A percentile compares a stretch with the other conserved stretches of the same genome.
These are phyloP conservation scores for Stichodactyla helianthus DNA, from an alignment of 64 coral and sea anemone genomes.

Conservation along the genomic window DNA sequence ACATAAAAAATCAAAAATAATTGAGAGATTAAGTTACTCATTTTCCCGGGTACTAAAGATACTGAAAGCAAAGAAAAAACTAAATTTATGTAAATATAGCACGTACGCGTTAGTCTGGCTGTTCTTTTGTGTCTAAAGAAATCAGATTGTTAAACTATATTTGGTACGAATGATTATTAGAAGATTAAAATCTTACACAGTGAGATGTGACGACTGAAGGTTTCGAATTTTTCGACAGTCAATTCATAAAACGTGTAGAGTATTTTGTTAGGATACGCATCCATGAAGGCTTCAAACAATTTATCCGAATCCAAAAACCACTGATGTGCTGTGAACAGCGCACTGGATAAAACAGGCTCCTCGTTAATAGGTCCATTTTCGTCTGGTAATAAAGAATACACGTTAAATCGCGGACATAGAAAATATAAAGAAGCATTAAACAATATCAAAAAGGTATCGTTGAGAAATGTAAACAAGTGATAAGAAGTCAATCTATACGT, in stretches of 20 bases:
- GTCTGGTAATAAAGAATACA: slow-evolving; percentile 40
- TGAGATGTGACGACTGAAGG: neutral
- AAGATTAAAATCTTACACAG: slow-evolving; percentile 15
- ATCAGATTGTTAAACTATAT: neutral
- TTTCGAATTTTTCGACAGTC: neutral
- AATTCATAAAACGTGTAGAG: neutral
- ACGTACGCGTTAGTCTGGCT: neutral
- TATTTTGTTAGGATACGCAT: slow-evolving; percentile 61
- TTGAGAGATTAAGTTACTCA: neutral
- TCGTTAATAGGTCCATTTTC: slow-evolving; percentile 51
- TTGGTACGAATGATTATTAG: neutral
- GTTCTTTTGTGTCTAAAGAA: neutral
- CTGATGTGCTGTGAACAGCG: slow-evolving; percentile 70
- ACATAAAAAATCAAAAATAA: neutral
- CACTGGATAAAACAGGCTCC: slow-evolving; percentile 63
- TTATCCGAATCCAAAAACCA: slow-evolving; percentile 83
- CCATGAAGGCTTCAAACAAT: slow-evolving; percentile 63
- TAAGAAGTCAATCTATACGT: neutral
- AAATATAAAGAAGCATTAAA: neutral
- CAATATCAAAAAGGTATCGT: neutral
- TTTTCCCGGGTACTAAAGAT: neutral
- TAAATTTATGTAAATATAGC: neutral
- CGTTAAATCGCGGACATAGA: neutral
- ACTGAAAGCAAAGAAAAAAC: neutral
- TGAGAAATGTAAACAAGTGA: neutral